These are phyloP conservation scores for Drosophila fulvimacula DNA, from an alignment of 2,888 invertebrate genomes.

Conservation along the genomic window DNA sequence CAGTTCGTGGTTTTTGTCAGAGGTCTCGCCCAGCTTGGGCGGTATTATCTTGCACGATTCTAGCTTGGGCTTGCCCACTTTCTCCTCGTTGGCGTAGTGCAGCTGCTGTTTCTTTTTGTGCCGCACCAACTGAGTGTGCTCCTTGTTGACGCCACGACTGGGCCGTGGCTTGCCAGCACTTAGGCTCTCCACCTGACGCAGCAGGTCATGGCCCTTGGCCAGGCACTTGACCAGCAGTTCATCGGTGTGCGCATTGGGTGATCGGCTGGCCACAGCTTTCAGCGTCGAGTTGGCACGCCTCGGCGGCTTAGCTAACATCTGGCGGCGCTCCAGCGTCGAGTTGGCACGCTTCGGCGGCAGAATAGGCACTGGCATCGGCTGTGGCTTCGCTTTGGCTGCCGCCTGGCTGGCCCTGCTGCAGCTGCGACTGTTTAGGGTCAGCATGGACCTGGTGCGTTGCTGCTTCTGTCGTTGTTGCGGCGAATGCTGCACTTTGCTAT, in stretches of 20 bases:
- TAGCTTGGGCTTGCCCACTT: slow-evolving; percentile 75
- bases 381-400: slow-evolving; percentile 20
- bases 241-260: slow-evolving; percentile 72
- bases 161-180: slow-evolving; percentile 45
- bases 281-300: slow-evolving; percentile 55
- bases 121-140: slow-evolving; percentile 47
- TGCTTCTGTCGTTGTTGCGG: slow-evolving; percentile 28
- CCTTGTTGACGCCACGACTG: slow-evolving; percentile 57
- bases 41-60: slow-evolving; percentile 84
- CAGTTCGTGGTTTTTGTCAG: slow-evolving; percentile 82
- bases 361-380: not conserved
- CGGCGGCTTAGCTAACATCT: slow-evolving; percentile 35
- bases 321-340: slow-evolving; percentile 65
- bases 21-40: slow-evolving; percentile 81
- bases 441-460: slow-evolving; percentile 63
- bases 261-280: slow-evolving; percentile 26
- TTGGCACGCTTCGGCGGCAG: slow-evolving; percentile 58
- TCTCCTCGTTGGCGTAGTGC: slow-evolving; percentile 82
- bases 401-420: not conserved
- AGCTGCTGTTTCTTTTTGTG: slow-evolving; percentile 58
- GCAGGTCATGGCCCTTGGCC: slow-evolving; percentile 83
- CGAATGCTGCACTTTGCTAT: slow-evolving; percentile 22
- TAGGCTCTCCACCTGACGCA: slow-evolving; percentile 83
- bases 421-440: slow-evolving; percentile 42
- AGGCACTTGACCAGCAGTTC: slow-evolving; percentile 83